Evolutionary conservation across 1,140 invertebrate genomes (phyloP).

Genomic region (Camponotus pennsylvanicus): DNA sequence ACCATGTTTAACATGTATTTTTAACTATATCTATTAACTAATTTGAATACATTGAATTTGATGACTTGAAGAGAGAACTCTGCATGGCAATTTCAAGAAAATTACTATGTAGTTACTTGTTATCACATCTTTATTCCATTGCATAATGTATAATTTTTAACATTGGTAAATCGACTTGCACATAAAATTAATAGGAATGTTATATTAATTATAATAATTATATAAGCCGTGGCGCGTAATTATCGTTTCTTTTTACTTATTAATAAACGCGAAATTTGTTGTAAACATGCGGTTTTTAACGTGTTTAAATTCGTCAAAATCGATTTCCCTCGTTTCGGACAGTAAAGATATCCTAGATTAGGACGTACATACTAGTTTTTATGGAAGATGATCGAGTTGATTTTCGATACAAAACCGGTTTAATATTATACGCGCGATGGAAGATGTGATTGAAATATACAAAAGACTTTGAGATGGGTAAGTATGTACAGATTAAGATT

Average conservation of each 20-base stretch:
- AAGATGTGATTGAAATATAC: slow-evolving; percentile 61
- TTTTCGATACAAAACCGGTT: slow-evolving; percentile 18
- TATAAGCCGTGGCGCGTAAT: slow-evolving; percentile 2
- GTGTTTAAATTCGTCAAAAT: background rate
- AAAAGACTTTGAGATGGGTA: slow-evolving; percentile 67
- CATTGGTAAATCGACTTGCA: slow-evolving; percentile 39
- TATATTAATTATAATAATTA: slow-evolving; percentile 14
- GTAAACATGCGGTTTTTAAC: slow-evolving; percentile 12
- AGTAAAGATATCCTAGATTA: slow-evolving; percentile 13
- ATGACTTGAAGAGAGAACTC: slow-evolving; percentile 3
- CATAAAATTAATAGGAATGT: background rate
- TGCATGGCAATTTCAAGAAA: background rate
- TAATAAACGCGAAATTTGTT: slow-evolving; percentile 19
- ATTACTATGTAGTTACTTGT: background rate
- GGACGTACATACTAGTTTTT: slow-evolving; percentile 16
- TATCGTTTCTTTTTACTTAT: background rate
- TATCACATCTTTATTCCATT: background rate
- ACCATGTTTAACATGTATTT: background rate
- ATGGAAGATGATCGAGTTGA: slow-evolving; percentile 7
- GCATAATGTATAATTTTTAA: background rate
- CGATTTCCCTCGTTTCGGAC: slow-evolving; percentile 1
- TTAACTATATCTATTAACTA: background rate
- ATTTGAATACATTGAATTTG: background rate
- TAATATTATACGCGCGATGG: slow-evolving; percentile 32
- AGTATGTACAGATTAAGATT: slow-evolving; percentile 69